These are phyloP conservation scores for Acleris literana DNA, from an alignment of 2,888 invertebrate genomes.

Conservation along the genomic window DNA sequence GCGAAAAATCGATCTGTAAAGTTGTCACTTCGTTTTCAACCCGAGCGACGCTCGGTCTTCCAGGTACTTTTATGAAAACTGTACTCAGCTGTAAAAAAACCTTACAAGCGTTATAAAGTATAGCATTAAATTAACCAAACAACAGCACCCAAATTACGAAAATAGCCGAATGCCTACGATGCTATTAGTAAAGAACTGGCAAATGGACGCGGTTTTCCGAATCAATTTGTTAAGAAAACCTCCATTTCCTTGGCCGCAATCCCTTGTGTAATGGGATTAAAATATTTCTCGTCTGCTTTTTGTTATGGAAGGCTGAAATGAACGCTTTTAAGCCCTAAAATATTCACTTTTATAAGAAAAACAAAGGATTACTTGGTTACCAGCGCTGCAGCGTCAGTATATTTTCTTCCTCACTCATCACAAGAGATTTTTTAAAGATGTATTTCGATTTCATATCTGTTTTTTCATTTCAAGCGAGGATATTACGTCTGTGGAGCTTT, in stretches of 20 bases:
- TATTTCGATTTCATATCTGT: too few species aligned
- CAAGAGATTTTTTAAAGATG: too few species aligned
- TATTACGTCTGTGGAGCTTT: too few species aligned
- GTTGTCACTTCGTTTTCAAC: too few species aligned
- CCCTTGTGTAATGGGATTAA: slow-evolving; percentile 32
- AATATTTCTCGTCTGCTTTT: slow-evolving; percentile 25
- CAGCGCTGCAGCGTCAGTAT: too few species aligned
- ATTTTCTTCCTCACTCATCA: too few species aligned
- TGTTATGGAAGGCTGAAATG: slow-evolving; percentile 1
- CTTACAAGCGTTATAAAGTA: neutral
- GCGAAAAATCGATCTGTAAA: too few species aligned
- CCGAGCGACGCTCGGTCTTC: too few species aligned
- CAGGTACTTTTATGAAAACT: too few species aligned
- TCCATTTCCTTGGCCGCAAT: slow-evolving; percentile 35
- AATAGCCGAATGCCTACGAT: slow-evolving; percentile 2
- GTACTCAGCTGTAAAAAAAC: neutral
- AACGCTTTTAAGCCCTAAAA: slow-evolving; percentile 4
- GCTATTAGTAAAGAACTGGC: slow-evolving; percentile 13
- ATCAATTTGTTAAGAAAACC: slow-evolving; percentile 41
- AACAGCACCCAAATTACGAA: neutral
- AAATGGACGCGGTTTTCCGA: slow-evolving; percentile 33
- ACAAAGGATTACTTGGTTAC: neutral
- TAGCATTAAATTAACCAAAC: neutral
- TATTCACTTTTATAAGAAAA: neutral
- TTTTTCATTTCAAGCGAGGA: too few species aligned